phyloP scores from a whole-genome alignment of 2,113 vertebrate species.

The Pogonocichla stellata region DNA sequence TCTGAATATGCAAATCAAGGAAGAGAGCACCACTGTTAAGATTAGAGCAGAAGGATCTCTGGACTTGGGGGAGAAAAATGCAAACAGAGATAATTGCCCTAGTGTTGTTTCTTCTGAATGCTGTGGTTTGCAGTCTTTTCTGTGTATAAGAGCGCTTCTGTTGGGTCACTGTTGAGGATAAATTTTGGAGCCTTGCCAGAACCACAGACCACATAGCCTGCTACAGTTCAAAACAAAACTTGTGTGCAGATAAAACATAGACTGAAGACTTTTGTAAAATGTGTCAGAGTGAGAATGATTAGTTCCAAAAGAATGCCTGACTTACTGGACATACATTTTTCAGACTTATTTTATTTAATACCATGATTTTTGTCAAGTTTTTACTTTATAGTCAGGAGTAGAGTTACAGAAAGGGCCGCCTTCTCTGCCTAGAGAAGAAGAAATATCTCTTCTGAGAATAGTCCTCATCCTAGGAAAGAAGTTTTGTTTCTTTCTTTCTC shows the following conservation, averaged over 20 bases:
- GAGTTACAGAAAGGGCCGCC: neutral
- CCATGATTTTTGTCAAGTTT: neutral
- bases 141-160: conserved; percentile 20
- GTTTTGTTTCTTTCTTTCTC: neutral
- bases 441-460: neutral
- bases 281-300: neutral
- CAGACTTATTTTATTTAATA: neutral
- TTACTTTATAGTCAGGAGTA: neutral
- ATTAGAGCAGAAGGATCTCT: conserved; percentile 8
- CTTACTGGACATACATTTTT: neutral
- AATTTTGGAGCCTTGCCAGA: conserved; percentile 66
- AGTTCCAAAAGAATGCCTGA: neutral
- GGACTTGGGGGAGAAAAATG: neutral
- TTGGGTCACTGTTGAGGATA: conserved; percentile 40
- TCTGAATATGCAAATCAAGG: conserved; percentile 28
- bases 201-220: conserved; percentile 64
- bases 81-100: neutral
- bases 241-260: conserved; percentile 35
- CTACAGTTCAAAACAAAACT: conserved; percentile 30
- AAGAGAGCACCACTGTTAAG: neutral
- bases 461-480: neutral
- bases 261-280: conserved; percentile 34
- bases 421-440: neutral
- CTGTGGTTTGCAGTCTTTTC: conserved; percentile 15
- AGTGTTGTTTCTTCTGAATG: neutral